Evolutionary conservation across 2,113 vertebrate genomes (phyloP).

Genomic region (Mustela lutreola): DNA sequence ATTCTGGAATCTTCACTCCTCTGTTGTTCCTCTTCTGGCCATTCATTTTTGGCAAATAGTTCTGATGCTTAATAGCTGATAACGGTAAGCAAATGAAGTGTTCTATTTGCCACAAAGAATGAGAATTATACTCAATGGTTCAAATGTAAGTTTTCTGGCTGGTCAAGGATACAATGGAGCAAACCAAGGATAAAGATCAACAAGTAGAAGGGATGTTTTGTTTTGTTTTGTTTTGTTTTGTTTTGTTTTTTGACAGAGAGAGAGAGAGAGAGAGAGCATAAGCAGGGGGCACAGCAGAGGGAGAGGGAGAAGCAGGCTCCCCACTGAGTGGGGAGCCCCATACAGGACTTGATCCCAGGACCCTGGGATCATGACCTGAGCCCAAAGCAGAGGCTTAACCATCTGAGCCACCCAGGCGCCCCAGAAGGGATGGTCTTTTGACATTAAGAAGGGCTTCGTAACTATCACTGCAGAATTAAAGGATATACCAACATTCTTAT

Average conservation of each 20-base stretch:
- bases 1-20: background rate
- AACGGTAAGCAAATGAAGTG: background rate
- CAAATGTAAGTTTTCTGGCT: constrained; percentile 6
- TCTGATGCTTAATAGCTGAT: background rate
- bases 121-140: background rate
- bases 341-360: too few relatives aligned
- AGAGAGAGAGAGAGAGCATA: too few relatives aligned
- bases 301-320: too few relatives aligned
- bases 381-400: too few relatives aligned
- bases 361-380: too few relatives aligned
- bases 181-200: background rate
- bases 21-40: background rate
- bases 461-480: background rate
- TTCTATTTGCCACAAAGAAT: constrained; percentile 9
- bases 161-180: background rate
- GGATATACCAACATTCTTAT: background rate
- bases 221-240: too few relatives aligned
- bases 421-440: background rate
- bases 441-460: background rate
- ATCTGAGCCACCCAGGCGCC: too few relatives aligned
- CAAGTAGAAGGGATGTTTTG: background rate
- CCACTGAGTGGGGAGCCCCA: too few relatives aligned
- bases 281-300: too few relatives aligned
- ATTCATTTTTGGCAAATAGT: background rate
- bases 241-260: too few relatives aligned